Evolutionary conservation across 2,888 invertebrate species (phyloP).

Genomic region (Volucella inflata): DNA sequence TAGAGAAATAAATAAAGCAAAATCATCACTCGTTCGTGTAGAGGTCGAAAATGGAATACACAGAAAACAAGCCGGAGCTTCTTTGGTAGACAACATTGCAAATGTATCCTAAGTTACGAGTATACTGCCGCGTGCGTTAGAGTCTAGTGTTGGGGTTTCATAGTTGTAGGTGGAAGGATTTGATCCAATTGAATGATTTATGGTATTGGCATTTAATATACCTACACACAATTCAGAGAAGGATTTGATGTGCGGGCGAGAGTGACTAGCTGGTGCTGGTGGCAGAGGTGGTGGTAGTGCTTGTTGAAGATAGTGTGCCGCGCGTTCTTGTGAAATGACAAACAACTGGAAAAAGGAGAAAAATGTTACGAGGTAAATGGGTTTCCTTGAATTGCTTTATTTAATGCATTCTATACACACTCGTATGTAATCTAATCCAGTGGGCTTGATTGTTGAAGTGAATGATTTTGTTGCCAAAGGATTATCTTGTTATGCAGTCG

Average conservation of each 20-base stretch:
- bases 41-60: neutral
- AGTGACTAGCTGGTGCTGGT: neutral
- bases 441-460: neutral
- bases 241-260: constrained; percentile 37
- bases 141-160: neutral
- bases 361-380: constrained; percentile 63
- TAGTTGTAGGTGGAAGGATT: constrained; percentile 20
- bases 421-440: neutral
- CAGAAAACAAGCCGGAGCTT: neutral
- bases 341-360: constrained; percentile 43
- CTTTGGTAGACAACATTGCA: constrained; percentile 5
- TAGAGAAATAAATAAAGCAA: neutral
- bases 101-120: constrained; percentile 19
- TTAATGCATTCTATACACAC: neutral
- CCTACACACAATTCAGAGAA: neutral
- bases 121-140: constrained; percentile 5
- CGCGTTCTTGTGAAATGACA: constrained; percentile 58
- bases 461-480: neutral
- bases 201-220: constrained; percentile 33
- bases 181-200: constrained; percentile 52
- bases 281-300: neutral
- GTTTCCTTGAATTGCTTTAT: neutral
- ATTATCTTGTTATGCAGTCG: neutral
- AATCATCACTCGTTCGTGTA: neutral
- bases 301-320: neutral